Conservation (phyloP, 2,888 invertebrate species). For the Linyphia triangularis region DNA sequence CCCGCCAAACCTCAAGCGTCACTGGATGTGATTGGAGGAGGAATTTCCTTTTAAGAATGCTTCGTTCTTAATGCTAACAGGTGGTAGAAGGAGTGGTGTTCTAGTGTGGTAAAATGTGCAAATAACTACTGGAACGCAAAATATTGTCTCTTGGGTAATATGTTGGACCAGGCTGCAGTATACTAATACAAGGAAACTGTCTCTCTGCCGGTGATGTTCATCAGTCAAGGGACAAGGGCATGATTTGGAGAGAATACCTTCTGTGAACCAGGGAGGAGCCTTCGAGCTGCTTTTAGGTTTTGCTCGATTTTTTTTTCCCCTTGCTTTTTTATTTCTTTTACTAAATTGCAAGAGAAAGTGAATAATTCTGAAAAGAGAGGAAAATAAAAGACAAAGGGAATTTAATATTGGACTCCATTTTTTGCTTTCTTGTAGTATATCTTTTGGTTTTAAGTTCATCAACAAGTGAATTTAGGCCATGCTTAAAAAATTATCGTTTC, state of each 20-base stretch:
- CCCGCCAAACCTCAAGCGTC: slow-evolving; percentile 52
- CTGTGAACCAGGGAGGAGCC: not conserved
- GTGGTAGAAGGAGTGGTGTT: slow-evolving; percentile 41
- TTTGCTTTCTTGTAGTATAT: not conserved
- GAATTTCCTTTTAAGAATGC: slow-evolving; percentile 61
- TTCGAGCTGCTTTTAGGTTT: not conserved
- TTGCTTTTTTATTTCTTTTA: not conserved
- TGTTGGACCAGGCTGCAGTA: slow-evolving; percentile 56
- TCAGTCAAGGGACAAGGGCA: slow-evolving; percentile 68
- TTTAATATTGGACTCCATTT: not conserved
- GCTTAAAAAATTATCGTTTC: too few species aligned
- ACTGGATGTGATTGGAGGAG: slow-evolving; percentile 59
- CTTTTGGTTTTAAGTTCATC: too few species aligned
- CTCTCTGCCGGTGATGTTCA: slow-evolving; percentile 53
- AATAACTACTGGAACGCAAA: slow-evolving; percentile 47
- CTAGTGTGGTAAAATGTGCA: slow-evolving; percentile 71
- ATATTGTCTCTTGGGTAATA: slow-evolving; percentile 68
- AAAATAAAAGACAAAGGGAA: not conserved
- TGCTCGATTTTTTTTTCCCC: not conserved
- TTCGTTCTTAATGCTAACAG: slow-evolving; percentile 66
- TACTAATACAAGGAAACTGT: slow-evolving; percentile 70
- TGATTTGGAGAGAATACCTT: slow-evolving; percentile 41
- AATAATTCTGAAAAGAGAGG: not conserved
- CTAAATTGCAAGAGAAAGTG: not conserved
- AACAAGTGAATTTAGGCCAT: too few species aligned